Base-by-base conservation (phyloP, 1,140 invertebrate species). In the Tetramorium alpestre region DNA sequence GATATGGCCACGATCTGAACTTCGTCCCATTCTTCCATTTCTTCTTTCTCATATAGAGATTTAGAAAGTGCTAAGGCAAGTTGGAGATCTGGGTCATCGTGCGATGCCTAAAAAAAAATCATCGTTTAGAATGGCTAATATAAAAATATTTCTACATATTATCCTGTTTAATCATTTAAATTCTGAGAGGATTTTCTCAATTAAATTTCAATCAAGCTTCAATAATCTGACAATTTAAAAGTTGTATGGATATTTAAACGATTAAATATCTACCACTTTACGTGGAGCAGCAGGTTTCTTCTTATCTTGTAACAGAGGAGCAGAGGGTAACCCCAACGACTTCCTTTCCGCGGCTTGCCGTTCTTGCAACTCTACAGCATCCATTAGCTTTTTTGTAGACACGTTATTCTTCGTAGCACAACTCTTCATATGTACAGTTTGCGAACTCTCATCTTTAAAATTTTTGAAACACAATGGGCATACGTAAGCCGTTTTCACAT, bases 61-160 rank as follows among this genome's bases (percentile, higher is more conserved):
- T 94, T 93, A 22, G 96, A 96, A 80, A 96, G 89, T 22, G 95
- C 96, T 65, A 96, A 84, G 22, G 94, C 96, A 73, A 96, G 91
- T 65, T 96, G 92, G 8, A 96, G 82, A 85, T 96, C 93, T 16
- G 92, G 80, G 92, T 96, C 96, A 60, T 91, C 88, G 0, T 73
- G 60, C 38, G 87, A 89, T 85, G 72, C 77, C 95, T 95, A 38
- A 47, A 91, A 82, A 80, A 78, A n/a, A 1, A 38, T 70, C 2
- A 69, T 65, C 85, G 41, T 88, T 64, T 47, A 65, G 33, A 73
- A 76, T 16, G 2, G 16, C 0, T 70, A 16, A 8, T 41, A 13
- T 77, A 41, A 65, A 65, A 58, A 33, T 18, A 60, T 73, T 47
- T 70, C 16, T 54, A 64, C 54, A n/a, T 28, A n/a, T 62, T 25